Conservation (phyloP, 1,140 invertebrate species). For the Lycorma delicatula region DNA sequence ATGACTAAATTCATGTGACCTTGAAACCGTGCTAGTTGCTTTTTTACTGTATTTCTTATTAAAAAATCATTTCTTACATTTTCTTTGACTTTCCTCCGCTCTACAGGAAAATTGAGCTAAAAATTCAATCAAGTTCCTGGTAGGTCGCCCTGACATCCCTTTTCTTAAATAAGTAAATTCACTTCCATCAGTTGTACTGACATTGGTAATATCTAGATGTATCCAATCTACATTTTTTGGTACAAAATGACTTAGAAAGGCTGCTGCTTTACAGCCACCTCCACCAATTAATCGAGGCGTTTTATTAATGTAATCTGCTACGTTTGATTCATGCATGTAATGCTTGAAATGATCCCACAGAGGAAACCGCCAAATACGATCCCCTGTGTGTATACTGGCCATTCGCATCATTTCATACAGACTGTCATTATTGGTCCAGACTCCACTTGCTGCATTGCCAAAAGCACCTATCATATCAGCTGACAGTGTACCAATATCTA, state of each 20-base stretch:
- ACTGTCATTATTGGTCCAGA: slow-evolving; percentile 47
- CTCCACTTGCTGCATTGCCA: slow-evolving; percentile 45
- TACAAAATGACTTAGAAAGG: neutral
- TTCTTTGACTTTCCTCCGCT: no score
- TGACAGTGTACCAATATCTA: slow-evolving; percentile 56
- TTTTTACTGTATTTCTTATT: no score
- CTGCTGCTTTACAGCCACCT: neutral
- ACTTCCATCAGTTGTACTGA: no score
- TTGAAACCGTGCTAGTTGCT: no score
- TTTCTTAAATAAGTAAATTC: no score
- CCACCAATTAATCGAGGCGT: slow-evolving; percentile 38
- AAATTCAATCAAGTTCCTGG: no score
- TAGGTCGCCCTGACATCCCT: no score
- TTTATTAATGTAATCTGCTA: slow-evolving; percentile 40
- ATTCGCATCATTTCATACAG: slow-evolving; percentile 26
- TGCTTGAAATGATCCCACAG: slow-evolving; percentile 44
- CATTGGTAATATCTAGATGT: no score
- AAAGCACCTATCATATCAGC: slow-evolving; percentile 46
- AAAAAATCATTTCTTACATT: no score
- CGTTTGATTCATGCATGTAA: slow-evolving; percentile 37
- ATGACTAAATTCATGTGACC: no score
- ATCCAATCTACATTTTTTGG: no score
- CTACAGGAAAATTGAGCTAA: no score
- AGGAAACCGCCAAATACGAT: slow-evolving; percentile 49
- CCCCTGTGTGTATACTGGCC: slow-evolving; percentile 42